These are phyloP conservation scores for Oryzias woworae DNA, from an alignment of 2,113 vertebrate genomes.

Conservation along the genomic window DNA sequence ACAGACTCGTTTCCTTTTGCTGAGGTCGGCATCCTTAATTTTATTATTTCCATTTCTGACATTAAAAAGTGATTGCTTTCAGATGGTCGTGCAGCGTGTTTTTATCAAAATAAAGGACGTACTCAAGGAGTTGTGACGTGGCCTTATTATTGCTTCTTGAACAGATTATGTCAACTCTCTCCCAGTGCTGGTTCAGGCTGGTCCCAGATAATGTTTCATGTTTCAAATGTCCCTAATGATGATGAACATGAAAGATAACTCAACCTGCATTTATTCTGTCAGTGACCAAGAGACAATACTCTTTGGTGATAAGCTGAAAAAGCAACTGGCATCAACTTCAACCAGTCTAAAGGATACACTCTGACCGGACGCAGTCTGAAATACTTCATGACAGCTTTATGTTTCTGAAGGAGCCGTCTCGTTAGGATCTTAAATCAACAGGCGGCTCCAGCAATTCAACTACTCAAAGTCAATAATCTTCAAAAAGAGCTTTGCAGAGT, in stretches of 20 bases:
- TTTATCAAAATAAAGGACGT: slow-evolving; percentile 35
- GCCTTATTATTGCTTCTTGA: slow-evolving; percentile 34
- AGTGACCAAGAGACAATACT: neutral
- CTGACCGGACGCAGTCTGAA: neutral
- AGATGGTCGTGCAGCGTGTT: slow-evolving; percentile 48
- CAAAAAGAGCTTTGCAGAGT: neutral
- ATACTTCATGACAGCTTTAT: neutral
- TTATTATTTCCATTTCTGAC: slow-evolving; percentile 41
- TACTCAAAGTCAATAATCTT: slow-evolving; percentile 2
- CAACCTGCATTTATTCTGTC: slow-evolving; percentile 12
- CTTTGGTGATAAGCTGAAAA: neutral
- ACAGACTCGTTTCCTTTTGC: slow-evolving; percentile 24
- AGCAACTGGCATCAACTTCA: neutral
- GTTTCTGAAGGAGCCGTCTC: slow-evolving; percentile 1
- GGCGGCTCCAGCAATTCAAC: slow-evolving; percentile 2
- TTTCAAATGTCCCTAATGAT: slow-evolving; percentile 3
- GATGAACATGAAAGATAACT: slow-evolving; percentile 9
- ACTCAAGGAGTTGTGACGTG: slow-evolving; percentile 10
- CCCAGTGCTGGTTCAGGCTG: slow-evolving; percentile 13
- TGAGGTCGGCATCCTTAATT: slow-evolving; percentile 48
- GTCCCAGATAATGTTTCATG: slow-evolving; percentile 25
- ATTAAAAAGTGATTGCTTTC: slow-evolving; percentile 55
- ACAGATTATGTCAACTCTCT: slow-evolving; percentile 23
- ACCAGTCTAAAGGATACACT: neutral
- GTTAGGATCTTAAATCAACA: slow-evolving; percentile 5